A percentile compares a stretch with the other conserved stretches of the same genome.
Evolutionary conservation across 2,797 vertebrate genomes (phyloP).

Genomic region (Liparis tanakae): DNA sequence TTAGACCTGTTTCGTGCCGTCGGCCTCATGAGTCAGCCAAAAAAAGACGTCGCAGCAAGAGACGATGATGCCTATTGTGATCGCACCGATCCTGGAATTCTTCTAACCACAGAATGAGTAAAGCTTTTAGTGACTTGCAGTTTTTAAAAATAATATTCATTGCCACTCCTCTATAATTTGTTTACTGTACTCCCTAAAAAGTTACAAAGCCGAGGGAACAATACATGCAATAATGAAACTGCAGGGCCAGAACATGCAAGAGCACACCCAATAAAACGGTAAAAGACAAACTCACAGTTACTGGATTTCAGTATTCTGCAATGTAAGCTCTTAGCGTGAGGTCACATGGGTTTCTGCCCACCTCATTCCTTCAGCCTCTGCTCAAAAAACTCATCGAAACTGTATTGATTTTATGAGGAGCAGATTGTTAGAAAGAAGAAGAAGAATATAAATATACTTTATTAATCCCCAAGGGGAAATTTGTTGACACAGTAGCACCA

Average conservation of each 20-base stretch:
- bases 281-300: too few relatives aligned
- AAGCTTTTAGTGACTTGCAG: background rate
- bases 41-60: constrained; percentile 26
- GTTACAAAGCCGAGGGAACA: background rate
- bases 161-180: background rate
- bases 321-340: background rate
- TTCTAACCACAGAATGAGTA: background rate
- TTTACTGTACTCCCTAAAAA: background rate
- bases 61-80: constrained; percentile 12
- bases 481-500: too few relatives aligned
- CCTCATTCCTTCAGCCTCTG: background rate
- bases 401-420: background rate
- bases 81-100: background rate
- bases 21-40: constrained; percentile 43
- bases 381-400: background rate
- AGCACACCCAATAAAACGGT: background rate
- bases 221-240: background rate
- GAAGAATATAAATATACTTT: too few relatives aligned
- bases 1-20: constrained; percentile 48
- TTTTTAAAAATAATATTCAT: background rate
- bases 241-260: background rate
- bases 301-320: background rate
- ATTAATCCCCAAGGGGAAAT: too few relatives aligned
- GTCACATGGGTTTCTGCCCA: background rate
- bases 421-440: too few relatives aligned